Evolutionary conservation across 1,140 invertebrate species (phyloP), one percentile per base, ranked within the genome.

Genomic region (Drosophila pandora): DNA sequence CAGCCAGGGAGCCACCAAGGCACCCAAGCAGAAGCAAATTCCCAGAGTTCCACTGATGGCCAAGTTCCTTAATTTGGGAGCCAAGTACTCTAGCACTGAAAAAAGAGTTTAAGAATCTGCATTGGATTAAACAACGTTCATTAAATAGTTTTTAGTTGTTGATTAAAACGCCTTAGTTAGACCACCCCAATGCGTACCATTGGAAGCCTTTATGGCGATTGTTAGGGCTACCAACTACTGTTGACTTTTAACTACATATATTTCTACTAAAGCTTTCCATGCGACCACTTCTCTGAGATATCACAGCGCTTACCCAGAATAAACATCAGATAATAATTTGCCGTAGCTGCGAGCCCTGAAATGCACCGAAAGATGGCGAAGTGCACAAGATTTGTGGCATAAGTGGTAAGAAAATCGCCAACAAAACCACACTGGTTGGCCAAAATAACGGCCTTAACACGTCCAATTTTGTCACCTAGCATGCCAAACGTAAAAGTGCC

Each of bases 261-360:
- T 54, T 4, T 43, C 17, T 53, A 4, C 13, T n/a, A n/a, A 52
- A 25, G 47, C 60, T 65, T 63, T 65, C 12, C 28, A 37, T 12
- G 34, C 13, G 8, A 8, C 17, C 41, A 28, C 13, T 30, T 67
- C 39, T 47, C 25, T 21, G 5, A 73, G 76, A 76, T 84, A 73
- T 45, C 52, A 67, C 65, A 62, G 13, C 81, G 83, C 72, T 82
- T 91, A 94, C 93, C 93, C 63, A 94, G 93, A 71, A 94, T 94
- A 80, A 94, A 94, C 93, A 94, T 94, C 91, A 94, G 93, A 67
- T 94, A 93, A 76, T 94, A 94, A 80, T 93, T 93, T 12, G 92
- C 92, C 63, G 94, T 93, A 49, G 94, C 93, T 13, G 94, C 93
- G 43, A 93, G 79, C 6, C 94, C 94, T 5, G 93, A 93, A 21